phyloP scores from a whole-genome alignment of 2,888 invertebrate species.

The Plutella xylostella region DNA sequence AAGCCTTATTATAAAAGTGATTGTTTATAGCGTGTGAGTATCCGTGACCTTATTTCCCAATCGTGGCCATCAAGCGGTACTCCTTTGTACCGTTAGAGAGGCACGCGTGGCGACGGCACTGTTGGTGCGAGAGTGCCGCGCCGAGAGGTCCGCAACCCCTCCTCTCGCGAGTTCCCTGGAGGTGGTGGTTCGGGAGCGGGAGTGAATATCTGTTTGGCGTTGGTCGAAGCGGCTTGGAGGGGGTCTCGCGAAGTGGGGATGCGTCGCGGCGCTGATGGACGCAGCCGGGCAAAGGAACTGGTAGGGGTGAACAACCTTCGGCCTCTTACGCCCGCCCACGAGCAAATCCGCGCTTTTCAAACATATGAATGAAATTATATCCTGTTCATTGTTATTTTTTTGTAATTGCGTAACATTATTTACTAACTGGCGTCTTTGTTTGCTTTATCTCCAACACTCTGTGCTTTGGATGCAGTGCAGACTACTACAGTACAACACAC shows the following conservation, averaged over 20 bases:
- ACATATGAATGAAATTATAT: constrained; percentile 28
- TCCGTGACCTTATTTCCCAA: constrained; percentile 62
- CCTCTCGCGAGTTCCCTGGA: constrained; percentile 59
- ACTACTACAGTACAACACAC: too few species aligned
- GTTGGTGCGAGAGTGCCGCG: constrained; percentile 42
- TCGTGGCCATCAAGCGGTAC: constrained; percentile 40
- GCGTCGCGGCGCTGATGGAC: constrained; percentile 52
- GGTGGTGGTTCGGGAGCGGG: constrained; percentile 67
- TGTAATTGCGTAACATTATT: constrained; percentile 44
- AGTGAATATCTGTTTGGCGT: constrained; percentile 52
- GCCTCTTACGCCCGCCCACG: constrained; percentile 25
- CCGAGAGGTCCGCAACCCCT: constrained; percentile 55
- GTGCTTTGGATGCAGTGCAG: too few species aligned
- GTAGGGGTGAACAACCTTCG: constrained; percentile 67
- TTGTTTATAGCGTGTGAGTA: constrained; percentile 27
- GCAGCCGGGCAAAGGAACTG: constrained; percentile 49
- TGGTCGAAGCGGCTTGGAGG: too few species aligned
- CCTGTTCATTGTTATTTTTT: constrained; percentile 22
- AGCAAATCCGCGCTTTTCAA: constrained; percentile 29
- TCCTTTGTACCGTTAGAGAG: constrained; percentile 56
- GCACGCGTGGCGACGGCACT: constrained; percentile 51
- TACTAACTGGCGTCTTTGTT: too few species aligned
- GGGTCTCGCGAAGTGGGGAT: constrained; percentile 70
- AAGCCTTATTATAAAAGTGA: constrained; percentile 22
- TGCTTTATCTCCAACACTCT: too few species aligned